Conservation (phyloP, 2,113 vertebrate genomes). For the Anser brachyrhynchus region DNA sequence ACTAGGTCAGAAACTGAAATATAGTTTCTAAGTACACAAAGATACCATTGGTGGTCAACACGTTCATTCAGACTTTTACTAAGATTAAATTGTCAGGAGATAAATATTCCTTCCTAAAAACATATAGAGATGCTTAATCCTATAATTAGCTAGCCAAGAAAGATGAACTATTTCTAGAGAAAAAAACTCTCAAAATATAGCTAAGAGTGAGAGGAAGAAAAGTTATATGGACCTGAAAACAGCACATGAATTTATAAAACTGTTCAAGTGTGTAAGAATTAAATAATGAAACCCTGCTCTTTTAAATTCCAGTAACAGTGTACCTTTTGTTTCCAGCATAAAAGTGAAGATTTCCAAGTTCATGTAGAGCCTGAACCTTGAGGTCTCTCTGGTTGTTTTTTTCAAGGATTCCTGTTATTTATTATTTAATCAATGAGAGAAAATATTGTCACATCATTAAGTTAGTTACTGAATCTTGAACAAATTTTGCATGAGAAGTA, state of each 20-base stretch:
- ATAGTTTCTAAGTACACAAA: background rate
- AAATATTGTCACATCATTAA: background rate
- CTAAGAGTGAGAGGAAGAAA: background rate
- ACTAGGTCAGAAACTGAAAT: constrained; percentile 30
- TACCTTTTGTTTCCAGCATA: constrained; percentile 88
- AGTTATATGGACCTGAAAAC: background rate
- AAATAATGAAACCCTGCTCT: background rate
- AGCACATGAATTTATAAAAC: background rate
- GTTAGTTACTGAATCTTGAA: background rate
- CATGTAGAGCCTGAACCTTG: constrained; percentile 85
- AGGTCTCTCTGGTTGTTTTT: constrained; percentile 80
- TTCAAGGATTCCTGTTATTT: constrained; percentile 85
- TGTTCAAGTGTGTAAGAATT: background rate
- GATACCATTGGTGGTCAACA: background rate
- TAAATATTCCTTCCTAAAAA: background rate
- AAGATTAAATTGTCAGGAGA: background rate
- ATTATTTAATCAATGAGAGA: constrained; percentile 44
- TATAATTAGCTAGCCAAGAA: background rate
- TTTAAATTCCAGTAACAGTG: background rate
- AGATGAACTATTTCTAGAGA: background rate
- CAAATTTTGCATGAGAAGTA: background rate
- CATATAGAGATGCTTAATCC: background rate
- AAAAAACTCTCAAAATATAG: constrained; percentile 10
- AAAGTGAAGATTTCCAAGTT: constrained; percentile 89
- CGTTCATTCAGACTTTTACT: background rate